A percentile compares a stretch with the other conserved stretches of the same genome.
Evolutionary conservation across 2,797 vertebrate genomes (phyloP).

Genomic region (Tinamus major): DNA sequence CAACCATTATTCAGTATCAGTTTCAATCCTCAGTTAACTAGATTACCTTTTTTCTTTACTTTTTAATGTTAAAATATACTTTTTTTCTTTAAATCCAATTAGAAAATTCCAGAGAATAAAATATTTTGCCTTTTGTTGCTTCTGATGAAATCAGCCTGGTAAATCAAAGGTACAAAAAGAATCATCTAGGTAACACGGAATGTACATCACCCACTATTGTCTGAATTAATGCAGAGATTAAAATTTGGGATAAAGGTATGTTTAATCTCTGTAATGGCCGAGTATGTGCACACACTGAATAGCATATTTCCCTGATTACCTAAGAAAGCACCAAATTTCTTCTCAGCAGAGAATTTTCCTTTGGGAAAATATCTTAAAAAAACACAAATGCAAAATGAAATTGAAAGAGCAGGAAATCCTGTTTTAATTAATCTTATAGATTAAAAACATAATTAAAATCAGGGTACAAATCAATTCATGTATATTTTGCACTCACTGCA

Average conservation of each 20-base stretch:
- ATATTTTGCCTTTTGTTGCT: neutral
- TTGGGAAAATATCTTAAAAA: neutral
- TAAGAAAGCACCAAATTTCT: neutral
- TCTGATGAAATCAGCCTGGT: neutral
- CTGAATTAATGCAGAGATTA: neutral
- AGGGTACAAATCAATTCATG: neutral
- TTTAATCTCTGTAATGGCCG: neutral
- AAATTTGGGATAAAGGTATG: neutral
- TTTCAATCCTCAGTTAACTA: neutral
- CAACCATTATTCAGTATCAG: neutral
- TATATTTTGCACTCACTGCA: neutral
- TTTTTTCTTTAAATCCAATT: neutral
- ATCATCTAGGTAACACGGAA: neutral
- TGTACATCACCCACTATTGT: neutral
- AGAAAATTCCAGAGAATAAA: neutral
- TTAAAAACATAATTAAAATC: neutral
- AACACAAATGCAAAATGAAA: neutral
- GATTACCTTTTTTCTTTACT: neutral
- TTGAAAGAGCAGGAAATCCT: neutral
- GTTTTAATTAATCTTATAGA: constrained; percentile 3
- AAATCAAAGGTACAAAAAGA: neutral
- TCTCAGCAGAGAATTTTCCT: neutral
- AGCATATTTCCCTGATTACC: neutral
- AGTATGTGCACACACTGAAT: neutral
- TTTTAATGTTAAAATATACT: neutral